A percentile compares a stretch with the other conserved stretches of the same genome.
Conservation (phyloP, 2,888 invertebrate species). For the Acleris laterana region DNA sequence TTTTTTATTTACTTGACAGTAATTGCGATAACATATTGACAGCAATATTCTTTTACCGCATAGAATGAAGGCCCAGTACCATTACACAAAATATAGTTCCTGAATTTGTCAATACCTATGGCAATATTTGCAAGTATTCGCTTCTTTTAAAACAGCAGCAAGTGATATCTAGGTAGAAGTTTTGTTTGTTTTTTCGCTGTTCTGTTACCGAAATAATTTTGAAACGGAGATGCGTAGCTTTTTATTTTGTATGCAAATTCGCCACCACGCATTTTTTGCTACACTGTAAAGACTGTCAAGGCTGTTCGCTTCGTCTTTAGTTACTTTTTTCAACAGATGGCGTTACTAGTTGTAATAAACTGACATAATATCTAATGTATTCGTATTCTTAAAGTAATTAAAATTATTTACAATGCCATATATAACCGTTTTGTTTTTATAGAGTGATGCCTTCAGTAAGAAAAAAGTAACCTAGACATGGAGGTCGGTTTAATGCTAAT, state of each 20-base stretch:
- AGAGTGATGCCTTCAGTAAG: neutral
- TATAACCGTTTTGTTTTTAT: too few species aligned
- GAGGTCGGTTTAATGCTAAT: neutral
- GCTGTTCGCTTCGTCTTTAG: neutral
- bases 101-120: too few species aligned
- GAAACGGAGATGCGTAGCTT: neutral
- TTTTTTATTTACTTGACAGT: too few species aligned
- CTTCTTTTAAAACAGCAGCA: neutral
- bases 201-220: neutral
- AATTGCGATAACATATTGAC: too few species aligned
- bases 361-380: too few species aligned
- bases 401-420: too few species aligned
- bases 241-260: constrained; percentile 1
- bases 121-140: too few species aligned
- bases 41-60: too few species aligned
- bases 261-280: constrained; percentile 21
- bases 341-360: too few species aligned
- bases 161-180: neutral
- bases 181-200: constrained; percentile 1
- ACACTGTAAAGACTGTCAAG: neutral
- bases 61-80: too few species aligned
- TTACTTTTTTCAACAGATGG: neutral
- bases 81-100: too few species aligned
- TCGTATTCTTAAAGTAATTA: too few species aligned
- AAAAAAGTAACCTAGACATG: neutral